Base-by-base conservation (phyloP, 2,113 vertebrate species). In the Pelobates fuscus region DNA sequence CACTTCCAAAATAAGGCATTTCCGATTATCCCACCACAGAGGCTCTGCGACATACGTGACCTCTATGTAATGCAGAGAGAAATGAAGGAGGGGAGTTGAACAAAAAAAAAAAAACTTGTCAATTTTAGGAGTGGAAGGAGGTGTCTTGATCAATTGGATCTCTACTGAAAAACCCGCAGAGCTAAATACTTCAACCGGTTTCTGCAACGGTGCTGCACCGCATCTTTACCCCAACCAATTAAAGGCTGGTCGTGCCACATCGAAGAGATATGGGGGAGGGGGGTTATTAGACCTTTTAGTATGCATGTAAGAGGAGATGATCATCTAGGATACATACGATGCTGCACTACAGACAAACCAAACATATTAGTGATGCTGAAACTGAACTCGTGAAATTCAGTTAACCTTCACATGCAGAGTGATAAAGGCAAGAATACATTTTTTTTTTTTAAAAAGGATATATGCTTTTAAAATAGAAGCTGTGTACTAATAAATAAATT, bases 21-120 rank as follows among this genome's bases (percentile, higher is more conserved):
- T n/a, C n/a, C n/a, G n/a, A n/a, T n/a, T n/a, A n/a, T n/a, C n/a
- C n/a, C n/a, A n/a, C n/a, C n/a, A n/a, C 32, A 37, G 69, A 71
- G 69, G 69, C 69, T 60, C 58, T 71, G 59, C 59, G 27, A 71
- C 29, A 71, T n/a, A n/a, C 58, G 26, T 52, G 70, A 71, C 70
- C 70, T 62, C 59, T 62, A 60, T 71, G 49, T 49, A 71, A 71
- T n/a, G 58, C 58, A 52, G 70, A 32, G 26, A 52, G 70, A 32
- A 24, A 71, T 37, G 5, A 37, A 6, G 32, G 32, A 10, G 32
- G 32, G 5, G 32, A n/a, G n/a, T n/a, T n/a, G n/a, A n/a, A 10
- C 32, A 1, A 10, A 5, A 37, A 10, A 5, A 5, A 37, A 10
- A 37, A 37, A 37, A 5, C 32, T 37, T 37, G 32, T 37, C 5